Conservation (phyloP, 2,888 invertebrate genomes). For the Crossocerus cetratus region DNA sequence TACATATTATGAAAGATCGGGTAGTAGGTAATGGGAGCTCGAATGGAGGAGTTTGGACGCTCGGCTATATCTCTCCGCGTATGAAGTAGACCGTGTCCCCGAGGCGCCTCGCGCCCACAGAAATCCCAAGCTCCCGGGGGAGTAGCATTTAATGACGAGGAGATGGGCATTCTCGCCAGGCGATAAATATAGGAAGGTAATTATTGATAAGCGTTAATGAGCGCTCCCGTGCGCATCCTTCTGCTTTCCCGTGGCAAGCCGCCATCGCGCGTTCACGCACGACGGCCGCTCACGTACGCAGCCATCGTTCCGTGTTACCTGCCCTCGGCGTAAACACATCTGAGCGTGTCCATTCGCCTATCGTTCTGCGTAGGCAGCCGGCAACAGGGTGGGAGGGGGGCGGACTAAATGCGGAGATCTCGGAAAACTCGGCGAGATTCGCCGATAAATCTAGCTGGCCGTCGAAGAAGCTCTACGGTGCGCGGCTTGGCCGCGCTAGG, state of each 20-base stretch:
- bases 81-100: conserved; percentile 68
- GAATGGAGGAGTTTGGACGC: too few species aligned
- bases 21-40: too few species aligned
- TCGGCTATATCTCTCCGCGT: too few species aligned
- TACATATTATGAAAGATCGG: too few species aligned
- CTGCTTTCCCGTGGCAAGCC: conserved; percentile 59
- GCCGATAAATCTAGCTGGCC: conserved; percentile 67
- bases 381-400: conserved; percentile 44
- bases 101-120: not conserved
- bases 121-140: conserved; percentile 19
- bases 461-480: conserved; percentile 56
- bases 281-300: conserved; percentile 44
- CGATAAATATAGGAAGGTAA: conserved; percentile 74
- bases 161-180: conserved; percentile 71
- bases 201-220: conserved; percentile 76
- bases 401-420: conserved; percentile 12
- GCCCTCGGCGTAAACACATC: not conserved
- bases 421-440: conserved; percentile 69
- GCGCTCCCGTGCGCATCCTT: conserved; percentile 65
- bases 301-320: too few species aligned
- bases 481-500: not conserved
- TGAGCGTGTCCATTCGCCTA: too few species aligned
- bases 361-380: not conserved
- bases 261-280: conserved; percentile 71
- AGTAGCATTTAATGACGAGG: conserved; percentile 67